A percentile compares a stretch with the other conserved stretches of the same genome.
Conservation (phyloP, 2,797 vertebrate genomes). For the Hydrophis major region DNA sequence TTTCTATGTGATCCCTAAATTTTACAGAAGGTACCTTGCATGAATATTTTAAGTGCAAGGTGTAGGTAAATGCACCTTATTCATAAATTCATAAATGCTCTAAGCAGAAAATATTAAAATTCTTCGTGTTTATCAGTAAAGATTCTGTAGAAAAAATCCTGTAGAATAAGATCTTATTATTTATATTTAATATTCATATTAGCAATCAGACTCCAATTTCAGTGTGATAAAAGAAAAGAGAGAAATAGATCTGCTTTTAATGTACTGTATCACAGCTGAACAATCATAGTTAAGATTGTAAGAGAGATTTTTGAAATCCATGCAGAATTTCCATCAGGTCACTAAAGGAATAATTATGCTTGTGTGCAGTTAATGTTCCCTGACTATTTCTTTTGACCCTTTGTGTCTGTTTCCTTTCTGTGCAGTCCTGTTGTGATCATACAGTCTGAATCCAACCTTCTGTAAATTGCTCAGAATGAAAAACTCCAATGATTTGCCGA, state of each 20-base stretch:
- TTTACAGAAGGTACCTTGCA: accelerated
- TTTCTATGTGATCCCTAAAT: not conserved
- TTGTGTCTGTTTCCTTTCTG: conserved; percentile 50
- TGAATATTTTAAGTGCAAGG: not conserved
- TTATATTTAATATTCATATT: not conserved
- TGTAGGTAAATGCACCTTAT: not conserved
- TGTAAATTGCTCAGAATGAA: conserved; percentile 39
- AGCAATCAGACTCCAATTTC: not conserved
- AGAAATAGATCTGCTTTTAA: not conserved
- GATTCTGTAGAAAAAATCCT: not conserved
- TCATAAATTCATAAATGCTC: not conserved
- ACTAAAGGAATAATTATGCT: conserved; percentile 58
- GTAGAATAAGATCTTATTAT: not conserved
- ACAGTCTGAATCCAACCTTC: conserved; percentile 42
- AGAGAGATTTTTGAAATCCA: conserved; percentile 40
- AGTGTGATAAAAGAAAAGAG: not conserved
- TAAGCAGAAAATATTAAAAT: not conserved
- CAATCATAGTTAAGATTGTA: conserved; percentile 14
- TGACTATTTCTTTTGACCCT: conserved; percentile 42
- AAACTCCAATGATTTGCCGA: conserved; percentile 22
- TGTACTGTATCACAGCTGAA: conserved; percentile 1
- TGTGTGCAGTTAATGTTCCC: conserved; percentile 64
- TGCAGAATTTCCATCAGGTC: conserved; percentile 55
- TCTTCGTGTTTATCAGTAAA: conserved; percentile 13
- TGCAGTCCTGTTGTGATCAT: conserved; percentile 58